Percentiles rank a stretch among this genome's conserved stretches.
These are phyloP conservation scores for Axinella damicornis DNA, from an alignment of 37 sponge, comb jelly and placozoan genomes.

Conservation along the genomic window DNA sequence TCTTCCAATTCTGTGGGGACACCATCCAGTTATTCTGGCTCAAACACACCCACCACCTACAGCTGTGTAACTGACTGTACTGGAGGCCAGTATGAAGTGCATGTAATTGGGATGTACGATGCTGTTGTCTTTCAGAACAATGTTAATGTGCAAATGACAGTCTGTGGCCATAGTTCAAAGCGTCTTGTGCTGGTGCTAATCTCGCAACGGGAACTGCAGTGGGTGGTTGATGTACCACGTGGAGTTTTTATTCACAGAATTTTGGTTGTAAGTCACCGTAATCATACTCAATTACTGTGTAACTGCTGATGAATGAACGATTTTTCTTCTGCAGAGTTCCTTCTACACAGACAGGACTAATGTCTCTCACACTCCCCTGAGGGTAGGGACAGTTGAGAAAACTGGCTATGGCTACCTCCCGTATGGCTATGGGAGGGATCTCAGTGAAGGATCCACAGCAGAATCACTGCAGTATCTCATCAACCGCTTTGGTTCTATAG, in stretches of 20 bases:
- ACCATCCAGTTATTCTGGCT: not conserved
- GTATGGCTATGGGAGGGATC: not conserved
- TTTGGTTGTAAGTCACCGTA: no score
- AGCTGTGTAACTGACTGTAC: not conserved
- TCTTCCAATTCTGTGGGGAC: not conserved
- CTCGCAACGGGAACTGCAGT: not conserved
- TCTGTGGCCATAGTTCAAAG: not conserved
- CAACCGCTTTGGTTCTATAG: not conserved
- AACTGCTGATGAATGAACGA: no score
- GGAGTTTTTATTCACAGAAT: no score
- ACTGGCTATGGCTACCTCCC: not conserved
- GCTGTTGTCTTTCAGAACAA: not conserved
- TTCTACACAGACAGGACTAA: not conserved
- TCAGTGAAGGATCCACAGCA: not conserved
- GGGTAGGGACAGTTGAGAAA: not conserved
- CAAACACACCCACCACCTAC: not conserved
- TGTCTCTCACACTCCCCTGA: not conserved
- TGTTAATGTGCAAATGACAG: not conserved
- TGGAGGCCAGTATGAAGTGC: slow-evolving; percentile 4
- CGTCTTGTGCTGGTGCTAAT: not conserved
- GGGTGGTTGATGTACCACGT: no score
- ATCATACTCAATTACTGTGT: no score
- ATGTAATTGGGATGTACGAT: not conserved
- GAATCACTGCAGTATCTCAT: not conserved
- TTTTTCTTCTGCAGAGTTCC: not conserved